phyloP scores from a whole-genome alignment of 2,113 vertebrate genomes.

The Tiliqua scincoides region DNA sequence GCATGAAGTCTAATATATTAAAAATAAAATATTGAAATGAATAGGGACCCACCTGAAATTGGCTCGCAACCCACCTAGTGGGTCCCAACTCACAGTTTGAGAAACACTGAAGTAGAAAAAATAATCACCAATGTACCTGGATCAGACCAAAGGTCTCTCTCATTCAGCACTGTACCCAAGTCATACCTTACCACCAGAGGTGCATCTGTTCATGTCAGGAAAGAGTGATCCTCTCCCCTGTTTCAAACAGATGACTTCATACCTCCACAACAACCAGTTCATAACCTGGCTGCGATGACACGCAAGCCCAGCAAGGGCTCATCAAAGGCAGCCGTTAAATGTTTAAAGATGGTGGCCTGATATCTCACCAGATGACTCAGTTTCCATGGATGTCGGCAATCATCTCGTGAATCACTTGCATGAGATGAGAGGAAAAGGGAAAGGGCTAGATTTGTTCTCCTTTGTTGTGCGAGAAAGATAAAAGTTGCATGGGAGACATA shows the following conservation, averaged over 20 bases:
- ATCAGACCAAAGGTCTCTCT: neutral
- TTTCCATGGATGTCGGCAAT: constrained; percentile 47
- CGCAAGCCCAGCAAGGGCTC: neutral
- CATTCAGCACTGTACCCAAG: neutral
- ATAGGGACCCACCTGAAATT: too few relatives aligned
- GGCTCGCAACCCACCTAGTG: too few relatives aligned
- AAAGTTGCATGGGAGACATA: constrained; percentile 42
- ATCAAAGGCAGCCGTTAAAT: accelerated
- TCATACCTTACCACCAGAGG: neutral
- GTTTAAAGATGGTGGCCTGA: constrained; percentile 22
- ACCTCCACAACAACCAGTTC: neutral
- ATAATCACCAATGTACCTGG: too few relatives aligned
- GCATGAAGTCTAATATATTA: too few relatives aligned
- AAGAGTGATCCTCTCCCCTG: neutral
- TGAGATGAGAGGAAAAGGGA: constrained; percentile 45
- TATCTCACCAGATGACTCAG: constrained; percentile 7
- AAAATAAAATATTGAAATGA: too few relatives aligned
- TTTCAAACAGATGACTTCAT: neutral
- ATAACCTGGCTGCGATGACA: neutral
- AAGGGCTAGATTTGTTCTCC: constrained; percentile 19
- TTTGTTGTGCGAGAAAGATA: constrained; percentile 44
- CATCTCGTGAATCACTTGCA: constrained; percentile 17
- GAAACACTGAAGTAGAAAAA: too few relatives aligned
- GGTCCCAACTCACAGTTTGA: too few relatives aligned
- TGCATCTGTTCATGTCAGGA: too few relatives aligned